Base-by-base conservation (phyloP, 2,797 vertebrate species). In the Morus bassanus region DNA sequence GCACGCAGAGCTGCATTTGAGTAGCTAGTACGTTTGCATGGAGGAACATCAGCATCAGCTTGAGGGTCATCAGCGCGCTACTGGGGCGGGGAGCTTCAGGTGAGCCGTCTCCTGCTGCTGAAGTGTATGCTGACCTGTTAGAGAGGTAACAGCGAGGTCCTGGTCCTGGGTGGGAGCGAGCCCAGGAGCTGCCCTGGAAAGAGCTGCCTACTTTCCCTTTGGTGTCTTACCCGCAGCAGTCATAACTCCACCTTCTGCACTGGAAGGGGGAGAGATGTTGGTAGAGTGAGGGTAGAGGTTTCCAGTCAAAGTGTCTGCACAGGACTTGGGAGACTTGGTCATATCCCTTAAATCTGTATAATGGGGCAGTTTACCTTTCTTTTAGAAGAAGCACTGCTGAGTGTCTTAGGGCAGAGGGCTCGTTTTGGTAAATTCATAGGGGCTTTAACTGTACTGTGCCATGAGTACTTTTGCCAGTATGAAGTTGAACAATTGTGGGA, bases 181-280 rank as follows among this genome's bases (percentile, higher is more conserved):
- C 18, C 17, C 25, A 18, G 19, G 12, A 45, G 10, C 50, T 85
- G n/a, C 18, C 14, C 45, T 39, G 16, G 39, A 10, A 39, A n/a
- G 18, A 74, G 22, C 23, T 64, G 12, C 16, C 14, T n/a, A 6
- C 53, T 70, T 75, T 63, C 3, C 25, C 19, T 59, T 54, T 1
- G 3, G 7, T 3, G 0, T 73, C 39, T 50, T 51, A 35, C n/a
- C 24, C 2, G 5, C 35, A 43, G 37, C 0, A 0, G 41, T 69
- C 6, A 1, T 63, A 73, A 46, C 25, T 69, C 28, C 17, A 37
- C 35, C 57, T 61, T 28, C 46, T 74, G 24, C 46, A 18, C 31
- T 74, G 51, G 18, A 67, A 61, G 18, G 17, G 23, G 18, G 25
- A 75, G 67, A 46, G 50, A 17, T 27, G 17, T 1, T 67, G 31